Evolutionary conservation across 2,797 vertebrate genomes (phyloP).

Genomic region (Hapalemur alaotrensis): DNA sequence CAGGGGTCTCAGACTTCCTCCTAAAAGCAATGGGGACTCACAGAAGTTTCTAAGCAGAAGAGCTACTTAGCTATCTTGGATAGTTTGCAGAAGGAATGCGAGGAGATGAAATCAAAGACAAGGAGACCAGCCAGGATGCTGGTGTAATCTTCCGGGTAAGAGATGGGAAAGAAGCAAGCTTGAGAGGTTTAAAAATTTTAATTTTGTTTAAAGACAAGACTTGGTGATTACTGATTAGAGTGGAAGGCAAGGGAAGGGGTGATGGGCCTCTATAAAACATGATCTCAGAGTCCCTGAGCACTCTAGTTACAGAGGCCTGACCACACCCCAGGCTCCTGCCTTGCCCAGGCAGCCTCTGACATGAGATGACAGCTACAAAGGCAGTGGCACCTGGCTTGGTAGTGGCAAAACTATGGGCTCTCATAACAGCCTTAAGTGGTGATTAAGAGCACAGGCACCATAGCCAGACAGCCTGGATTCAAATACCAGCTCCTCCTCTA

Average conservation of each 20-base stretch:
- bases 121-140: not conserved
- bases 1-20: not conserved
- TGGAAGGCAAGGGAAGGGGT: not conserved
- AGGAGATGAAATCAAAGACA: not conserved
- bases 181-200: not conserved
- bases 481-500: not conserved
- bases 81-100: constrained; percentile 10
- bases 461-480: not conserved
- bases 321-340: not conserved
- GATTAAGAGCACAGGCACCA: not conserved
- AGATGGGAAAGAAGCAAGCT: not conserved
- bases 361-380: not conserved
- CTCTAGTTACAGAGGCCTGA: not conserved
- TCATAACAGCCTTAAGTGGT: not conserved
- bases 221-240: not conserved
- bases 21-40: not conserved
- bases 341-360: not conserved
- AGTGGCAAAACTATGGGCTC: not conserved
- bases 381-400: not conserved
- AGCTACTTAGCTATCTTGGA: not conserved
- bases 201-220: not conserved
- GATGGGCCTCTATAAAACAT: not conserved
- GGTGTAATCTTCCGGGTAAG: not conserved
- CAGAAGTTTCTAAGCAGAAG: not conserved
- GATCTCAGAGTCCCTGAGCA: not conserved